Percentiles rank a stretch among this genome's conserved stretches.
These are phyloP conservation scores for Caenorhabditis imperialis DNA, from an alignment of 2,888 invertebrate species.

Conservation along the genomic window DNA sequence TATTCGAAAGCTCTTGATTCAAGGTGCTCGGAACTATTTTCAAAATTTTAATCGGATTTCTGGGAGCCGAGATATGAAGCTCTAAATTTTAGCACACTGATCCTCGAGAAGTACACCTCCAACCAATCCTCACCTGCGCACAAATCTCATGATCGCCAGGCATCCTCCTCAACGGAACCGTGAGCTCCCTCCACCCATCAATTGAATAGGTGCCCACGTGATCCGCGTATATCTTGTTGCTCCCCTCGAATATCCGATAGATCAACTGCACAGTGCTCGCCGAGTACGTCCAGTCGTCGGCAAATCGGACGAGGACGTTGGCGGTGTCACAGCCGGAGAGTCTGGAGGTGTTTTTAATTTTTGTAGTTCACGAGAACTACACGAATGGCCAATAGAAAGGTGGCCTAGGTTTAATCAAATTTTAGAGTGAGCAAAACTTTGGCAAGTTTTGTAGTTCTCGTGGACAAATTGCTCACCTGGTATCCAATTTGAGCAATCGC, in stretches of 20 bases:
- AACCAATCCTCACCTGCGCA: slow-evolving; percentile 34
- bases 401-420: too few relatives aligned
- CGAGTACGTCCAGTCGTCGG: slow-evolving; percentile 68
- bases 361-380: too few relatives aligned
- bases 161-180: slow-evolving; percentile 40
- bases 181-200: slow-evolving; percentile 63
- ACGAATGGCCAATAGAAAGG: too few relatives aligned
- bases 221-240: slow-evolving; percentile 48
- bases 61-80: too few relatives aligned
- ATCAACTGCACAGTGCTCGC: slow-evolving; percentile 64
- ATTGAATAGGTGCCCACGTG: slow-evolving; percentile 51
- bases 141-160: slow-evolving; percentile 51
- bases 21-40: too few relatives aligned
- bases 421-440: too few relatives aligned
- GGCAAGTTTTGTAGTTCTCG: too few relatives aligned
- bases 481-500: slow-evolving; percentile 63
- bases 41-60: too few relatives aligned
- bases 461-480: too few relatives aligned
- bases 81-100: too few relatives aligned
- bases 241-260: slow-evolving; percentile 66
- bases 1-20: too few relatives aligned
- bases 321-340: slow-evolving; percentile 61
- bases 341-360: slow-evolving; percentile 30
- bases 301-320: slow-evolving; percentile 66
- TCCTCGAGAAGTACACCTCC: too few relatives aligned